Conservation (phyloP, 2,888 invertebrate genomes). For the Trichacis sp. region DNA sequence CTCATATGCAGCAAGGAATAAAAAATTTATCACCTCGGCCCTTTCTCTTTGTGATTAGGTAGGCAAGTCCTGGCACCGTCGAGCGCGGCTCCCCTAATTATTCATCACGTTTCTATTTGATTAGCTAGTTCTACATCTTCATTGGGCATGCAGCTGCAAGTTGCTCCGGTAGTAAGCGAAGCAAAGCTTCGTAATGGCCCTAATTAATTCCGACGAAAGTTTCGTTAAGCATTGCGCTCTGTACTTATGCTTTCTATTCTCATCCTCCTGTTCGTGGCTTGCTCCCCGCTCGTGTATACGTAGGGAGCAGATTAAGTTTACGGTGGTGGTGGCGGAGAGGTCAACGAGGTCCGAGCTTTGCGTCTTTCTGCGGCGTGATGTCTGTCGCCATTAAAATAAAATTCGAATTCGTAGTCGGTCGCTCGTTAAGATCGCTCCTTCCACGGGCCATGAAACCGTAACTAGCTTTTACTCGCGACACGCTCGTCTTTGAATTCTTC, state of each 20-base stretch:
- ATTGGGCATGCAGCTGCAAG: constrained; percentile 41
- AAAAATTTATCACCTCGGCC: constrained; percentile 35
- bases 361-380: constrained; percentile 7
- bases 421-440: constrained; percentile 19
- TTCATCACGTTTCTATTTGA: constrained; percentile 45
- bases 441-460: constrained; percentile 32
- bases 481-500: not conserved
- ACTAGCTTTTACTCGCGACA: constrained; percentile 17
- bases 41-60: constrained; percentile 38
- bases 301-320: constrained; percentile 38
- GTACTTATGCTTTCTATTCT: constrained; percentile 29
- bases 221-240: constrained; percentile 38
- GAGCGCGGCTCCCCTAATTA: constrained; percentile 33
- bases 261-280: not conserved
- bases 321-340: constrained; percentile 18
- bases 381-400: constrained; percentile 13
- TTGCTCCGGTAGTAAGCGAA: constrained; percentile 31
- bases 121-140: constrained; percentile 44
- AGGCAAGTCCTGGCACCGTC: constrained; percentile 12
- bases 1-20: constrained; percentile 20
- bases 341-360: constrained; percentile 33
- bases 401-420: constrained; percentile 17
- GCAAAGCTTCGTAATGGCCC: constrained; percentile 43
- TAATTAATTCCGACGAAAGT: constrained; percentile 46
- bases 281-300: not conserved